Evolutionary conservation across 2,888 invertebrate genomes (phyloP).

Genomic region (Drosophila anomalata): DNA sequence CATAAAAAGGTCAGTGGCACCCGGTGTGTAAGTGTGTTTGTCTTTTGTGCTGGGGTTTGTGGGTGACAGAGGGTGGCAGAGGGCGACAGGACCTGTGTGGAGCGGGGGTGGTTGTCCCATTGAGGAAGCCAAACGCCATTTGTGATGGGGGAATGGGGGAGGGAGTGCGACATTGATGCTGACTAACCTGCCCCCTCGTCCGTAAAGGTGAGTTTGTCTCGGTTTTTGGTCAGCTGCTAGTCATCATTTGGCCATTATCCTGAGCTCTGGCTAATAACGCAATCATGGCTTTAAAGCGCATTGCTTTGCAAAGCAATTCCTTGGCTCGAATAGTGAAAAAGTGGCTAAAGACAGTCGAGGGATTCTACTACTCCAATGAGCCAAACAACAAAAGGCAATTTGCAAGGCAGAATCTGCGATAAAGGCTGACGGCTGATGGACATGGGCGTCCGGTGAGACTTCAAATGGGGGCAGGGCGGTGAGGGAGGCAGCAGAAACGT

Average conservation of each 20-base stretch:
- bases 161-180: constrained; percentile 28
- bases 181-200: neutral
- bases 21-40: constrained; percentile 40
- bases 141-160: constrained; percentile 7
- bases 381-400: constrained; percentile 48
- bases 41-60: constrained; percentile 14
- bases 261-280: neutral
- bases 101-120: constrained; percentile 24
- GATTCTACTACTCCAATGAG: neutral
- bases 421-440: constrained; percentile 55
- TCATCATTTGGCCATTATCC: constrained; percentile 6
- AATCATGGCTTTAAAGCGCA: neutral
- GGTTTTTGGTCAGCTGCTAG: constrained; percentile 4
- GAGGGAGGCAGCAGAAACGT: no score
- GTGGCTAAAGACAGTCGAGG: neutral
- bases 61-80: neutral
- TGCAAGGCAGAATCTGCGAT: constrained; percentile 29
- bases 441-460: constrained; percentile 5
- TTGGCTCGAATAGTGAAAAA: neutral
- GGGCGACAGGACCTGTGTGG: neutral
- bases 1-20: constrained; percentile 83
- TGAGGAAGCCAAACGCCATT: constrained; percentile 42
- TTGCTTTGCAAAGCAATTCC: neutral
- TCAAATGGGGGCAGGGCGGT: neutral
- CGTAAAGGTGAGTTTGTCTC: neutral